Evolutionary conservation across 2,797 vertebrate species (phyloP).

Genomic region (Limosa lapponica): DNA sequence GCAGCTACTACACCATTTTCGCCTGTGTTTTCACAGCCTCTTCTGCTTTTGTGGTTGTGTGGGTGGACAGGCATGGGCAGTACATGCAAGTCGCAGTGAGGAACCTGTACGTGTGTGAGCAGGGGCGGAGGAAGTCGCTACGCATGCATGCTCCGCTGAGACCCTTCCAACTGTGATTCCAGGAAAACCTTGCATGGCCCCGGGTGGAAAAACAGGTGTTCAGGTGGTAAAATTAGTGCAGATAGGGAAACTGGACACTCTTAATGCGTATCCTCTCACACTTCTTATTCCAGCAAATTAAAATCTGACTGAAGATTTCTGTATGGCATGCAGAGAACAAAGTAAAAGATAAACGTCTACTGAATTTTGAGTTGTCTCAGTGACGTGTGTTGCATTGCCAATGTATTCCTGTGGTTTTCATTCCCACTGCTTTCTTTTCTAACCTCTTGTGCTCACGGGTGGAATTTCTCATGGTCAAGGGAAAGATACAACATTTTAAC

Average conservation of each 20-base stretch:
- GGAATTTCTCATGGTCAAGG: background rate
- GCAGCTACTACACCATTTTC: background rate
- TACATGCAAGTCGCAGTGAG: background rate
- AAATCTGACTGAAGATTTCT: background rate
- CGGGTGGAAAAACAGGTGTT: background rate
- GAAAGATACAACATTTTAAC: background rate
- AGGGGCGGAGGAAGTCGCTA: background rate
- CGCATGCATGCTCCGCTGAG: background rate
- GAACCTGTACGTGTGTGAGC: accelerated
- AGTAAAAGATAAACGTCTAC: background rate
- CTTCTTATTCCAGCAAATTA: background rate
- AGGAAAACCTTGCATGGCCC: background rate
- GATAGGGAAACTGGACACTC: background rate
- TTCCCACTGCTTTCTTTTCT: background rate
- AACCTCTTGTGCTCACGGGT: background rate
- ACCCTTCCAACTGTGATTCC: conserved; percentile 62
- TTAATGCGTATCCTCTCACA: accelerated
- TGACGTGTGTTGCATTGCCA: background rate
- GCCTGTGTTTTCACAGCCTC: background rate
- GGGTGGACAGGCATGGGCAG: conserved; percentile 30
- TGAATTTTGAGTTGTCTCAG: background rate
- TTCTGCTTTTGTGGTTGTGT: conserved; percentile 68
- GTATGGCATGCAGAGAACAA: background rate
- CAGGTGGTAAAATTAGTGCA: accelerated
- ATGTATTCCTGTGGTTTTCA: background rate